Evolutionary conservation across 2,888 invertebrate genomes (phyloP), one percentile per base, ranked within the genome.

Genomic region (Parthenolecanium corni): DNA sequence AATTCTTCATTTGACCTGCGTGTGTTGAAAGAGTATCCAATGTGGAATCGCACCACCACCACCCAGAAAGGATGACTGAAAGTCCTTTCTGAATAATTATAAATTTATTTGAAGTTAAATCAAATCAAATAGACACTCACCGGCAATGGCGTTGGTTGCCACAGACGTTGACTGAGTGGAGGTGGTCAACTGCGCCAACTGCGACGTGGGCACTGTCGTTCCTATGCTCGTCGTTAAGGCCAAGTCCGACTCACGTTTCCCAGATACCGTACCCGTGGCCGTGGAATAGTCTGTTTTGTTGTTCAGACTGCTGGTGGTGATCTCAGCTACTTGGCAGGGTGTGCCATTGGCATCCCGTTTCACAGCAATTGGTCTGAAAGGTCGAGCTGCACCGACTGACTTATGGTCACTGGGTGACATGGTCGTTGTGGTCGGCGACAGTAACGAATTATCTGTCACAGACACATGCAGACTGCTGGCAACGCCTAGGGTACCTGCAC

Each of bases 321-420:
- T 63, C 24, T 63, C 63, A 5, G 63, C 53, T 20, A 63, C 63
- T 53, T 63, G 63, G 44, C 63, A 63, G 16, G 63, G 63, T n/a
- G 63, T 63, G 24, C 62, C 62, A 20, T 16, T 25, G 16, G 47
- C 38, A 38, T 38, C 51, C 23, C 49, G 36, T 20, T 52, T 62
- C 38, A 31, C 25, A 14, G 62, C 42, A 16, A 24, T 44, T 18
- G 61, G 51, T n/a, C 51, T 14, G 14, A 51, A 49, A n/a, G 57
- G 47, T 11, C 57, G 44, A 3, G 44, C 9, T n/a, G 20, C 21
- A 23, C 21, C 49, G 21, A 18, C 49, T 21, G 21, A 6, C 21
- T 49, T 49, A 2, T 21, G 40, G 5, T 40, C 42, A 40, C 23
- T 40, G 9, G 54, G 42, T 23, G 54, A 54, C 40, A 40, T 40